A percentile compares a stretch with the other conserved stretches of the same genome.
phyloP scores from a whole-genome alignment of 2,113 vertebrate species.

The Cinclus mexicanus region DNA sequence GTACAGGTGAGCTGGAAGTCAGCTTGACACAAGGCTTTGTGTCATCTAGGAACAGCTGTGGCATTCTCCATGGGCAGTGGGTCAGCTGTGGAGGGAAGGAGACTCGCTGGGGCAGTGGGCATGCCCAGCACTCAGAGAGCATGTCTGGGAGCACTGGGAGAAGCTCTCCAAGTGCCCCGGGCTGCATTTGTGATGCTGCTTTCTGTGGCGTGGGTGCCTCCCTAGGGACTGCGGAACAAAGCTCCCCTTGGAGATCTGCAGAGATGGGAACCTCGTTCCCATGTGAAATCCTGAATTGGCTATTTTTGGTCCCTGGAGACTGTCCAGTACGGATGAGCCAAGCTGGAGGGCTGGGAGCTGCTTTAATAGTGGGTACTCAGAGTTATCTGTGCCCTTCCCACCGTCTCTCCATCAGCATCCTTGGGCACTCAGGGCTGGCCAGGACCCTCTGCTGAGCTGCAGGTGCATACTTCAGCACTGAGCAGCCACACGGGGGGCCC shows the following conservation, averaged over 20 bases:
- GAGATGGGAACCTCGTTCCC: not conserved
- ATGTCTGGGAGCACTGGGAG: not conserved
- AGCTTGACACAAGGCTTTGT: not conserved
- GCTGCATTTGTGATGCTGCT: not conserved
- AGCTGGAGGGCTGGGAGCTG: not conserved
- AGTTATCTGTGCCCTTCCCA: not conserved
- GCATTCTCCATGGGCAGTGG: not conserved
- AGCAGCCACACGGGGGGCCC: fast-evolving
- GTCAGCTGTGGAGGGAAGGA: not conserved
- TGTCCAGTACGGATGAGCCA: fast-evolving
- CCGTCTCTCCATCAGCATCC: not conserved
- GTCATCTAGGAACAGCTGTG: not conserved
- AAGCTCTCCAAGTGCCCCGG: not conserved
- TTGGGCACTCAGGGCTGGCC: not conserved
- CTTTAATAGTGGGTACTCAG: not conserved
- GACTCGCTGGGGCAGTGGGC: fast-evolving
- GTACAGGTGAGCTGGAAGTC: not conserved
- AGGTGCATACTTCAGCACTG: not conserved
- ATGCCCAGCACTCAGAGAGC: not conserved
- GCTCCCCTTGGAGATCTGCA: slow-evolving; percentile 4
- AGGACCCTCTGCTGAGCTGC: not conserved
- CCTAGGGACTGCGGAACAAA: not conserved
- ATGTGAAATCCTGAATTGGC: slow-evolving; percentile 11
- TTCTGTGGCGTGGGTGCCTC: not conserved
- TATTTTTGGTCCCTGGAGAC: slow-evolving; percentile 47